Conservation (phyloP, 2,888 invertebrate species). For the Phortica magna region DNA sequence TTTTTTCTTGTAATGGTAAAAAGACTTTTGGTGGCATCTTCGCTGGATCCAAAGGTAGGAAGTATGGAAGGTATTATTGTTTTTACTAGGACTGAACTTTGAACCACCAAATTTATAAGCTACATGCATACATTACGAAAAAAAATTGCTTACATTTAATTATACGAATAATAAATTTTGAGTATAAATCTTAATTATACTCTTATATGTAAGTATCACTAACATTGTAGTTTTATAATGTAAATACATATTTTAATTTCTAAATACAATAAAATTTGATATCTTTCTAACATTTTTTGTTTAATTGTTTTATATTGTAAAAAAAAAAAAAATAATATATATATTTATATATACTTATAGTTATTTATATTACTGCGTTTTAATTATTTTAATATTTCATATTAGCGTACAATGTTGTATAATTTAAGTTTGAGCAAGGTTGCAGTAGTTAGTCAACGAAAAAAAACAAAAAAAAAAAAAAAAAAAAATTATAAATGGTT, state of each 20-base stretch:
- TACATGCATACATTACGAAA: constrained; percentile 31
- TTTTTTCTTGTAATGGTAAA: no score
- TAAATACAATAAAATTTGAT: constrained; percentile 60
- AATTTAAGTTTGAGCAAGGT: neutral
- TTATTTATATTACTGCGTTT: no score
- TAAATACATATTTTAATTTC: no score
- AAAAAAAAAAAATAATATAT: constrained; percentile 4
- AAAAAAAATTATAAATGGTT: no score
- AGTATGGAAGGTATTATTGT: no score
- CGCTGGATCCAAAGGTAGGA: no score
- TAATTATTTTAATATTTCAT: no score
- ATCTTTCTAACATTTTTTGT: constrained; percentile 26
- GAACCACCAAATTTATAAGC: constrained; percentile 48
- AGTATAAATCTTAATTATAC: constrained; percentile 44
- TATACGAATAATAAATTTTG: constrained; percentile 28
- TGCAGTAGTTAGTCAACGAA: neutral
- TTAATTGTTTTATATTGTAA: constrained; percentile 22
- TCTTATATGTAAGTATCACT: constrained; percentile 68
- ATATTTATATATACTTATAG: no score
- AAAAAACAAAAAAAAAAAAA: no score
- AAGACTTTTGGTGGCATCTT: no score
- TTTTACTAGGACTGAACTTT: neutral
- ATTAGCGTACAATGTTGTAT: neutral
- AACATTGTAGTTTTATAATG: constrained; percentile 57
- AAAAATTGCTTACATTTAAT: constrained; percentile 30